Percentiles rank a stretch among this genome's conserved stretches.
These are phyloP conservation scores for Oligia strigilis DNA, from an alignment of 2,888 invertebrate species.

Conservation along the genomic window DNA sequence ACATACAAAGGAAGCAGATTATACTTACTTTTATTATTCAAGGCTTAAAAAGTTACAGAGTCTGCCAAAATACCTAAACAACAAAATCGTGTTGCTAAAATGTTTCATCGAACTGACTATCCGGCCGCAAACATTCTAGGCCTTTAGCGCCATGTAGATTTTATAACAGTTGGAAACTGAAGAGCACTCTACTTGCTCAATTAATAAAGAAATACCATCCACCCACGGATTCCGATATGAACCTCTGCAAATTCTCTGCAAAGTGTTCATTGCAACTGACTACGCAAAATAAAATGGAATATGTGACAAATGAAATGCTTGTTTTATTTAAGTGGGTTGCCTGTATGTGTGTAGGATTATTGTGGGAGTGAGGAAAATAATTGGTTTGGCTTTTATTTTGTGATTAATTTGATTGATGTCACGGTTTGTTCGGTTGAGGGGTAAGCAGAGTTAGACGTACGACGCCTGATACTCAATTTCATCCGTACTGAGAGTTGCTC, in stretches of 20 bases:
- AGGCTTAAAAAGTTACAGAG: not conserved
- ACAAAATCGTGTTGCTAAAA: not conserved
- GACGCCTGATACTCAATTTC: not conserved
- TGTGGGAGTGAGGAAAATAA: constrained; percentile 14
- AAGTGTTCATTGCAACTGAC: constrained; percentile 68
- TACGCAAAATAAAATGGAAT: constrained; percentile 57
- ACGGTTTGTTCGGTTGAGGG: not conserved
- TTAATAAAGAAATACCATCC: constrained; percentile 75
- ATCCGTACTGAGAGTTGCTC: not conserved
- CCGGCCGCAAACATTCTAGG: constrained; percentile 39
- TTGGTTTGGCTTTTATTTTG: constrained; percentile 13
- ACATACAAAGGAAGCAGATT: not conserved
- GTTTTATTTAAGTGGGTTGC: constrained; percentile 30
- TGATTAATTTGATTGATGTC: not conserved
- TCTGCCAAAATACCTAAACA: not conserved
- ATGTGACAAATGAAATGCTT: constrained; percentile 34
- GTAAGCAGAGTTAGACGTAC: not conserved
- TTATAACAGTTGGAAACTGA: constrained; percentile 72
- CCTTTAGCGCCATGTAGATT: constrained; percentile 68
- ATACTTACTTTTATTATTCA: not conserved
- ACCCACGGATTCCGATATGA: constrained; percentile 61
- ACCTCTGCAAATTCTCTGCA: constrained; percentile 39
- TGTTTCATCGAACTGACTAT: constrained; percentile 21
- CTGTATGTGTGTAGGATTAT: not conserved
- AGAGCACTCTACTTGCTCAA: constrained; percentile 76